Percentiles rank a stretch among this genome's conserved stretches.
These are phyloP conservation scores for Xiphorhynchus elegans DNA, from an alignment of 2,113 vertebrate species.

Conservation along the genomic window DNA sequence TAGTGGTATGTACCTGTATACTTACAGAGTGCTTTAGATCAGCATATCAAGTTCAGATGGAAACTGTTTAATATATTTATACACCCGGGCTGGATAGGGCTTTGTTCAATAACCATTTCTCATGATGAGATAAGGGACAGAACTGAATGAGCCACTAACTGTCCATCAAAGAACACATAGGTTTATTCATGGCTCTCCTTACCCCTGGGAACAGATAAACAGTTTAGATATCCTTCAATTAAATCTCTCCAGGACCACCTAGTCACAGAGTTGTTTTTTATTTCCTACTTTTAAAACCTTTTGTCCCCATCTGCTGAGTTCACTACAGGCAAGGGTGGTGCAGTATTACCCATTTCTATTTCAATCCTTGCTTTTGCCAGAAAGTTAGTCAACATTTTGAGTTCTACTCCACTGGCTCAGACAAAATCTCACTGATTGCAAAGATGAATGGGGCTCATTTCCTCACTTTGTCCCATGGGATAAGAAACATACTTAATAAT, in stretches of 20 bases:
- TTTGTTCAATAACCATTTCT: constrained; percentile 18
- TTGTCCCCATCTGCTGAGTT: not conserved
- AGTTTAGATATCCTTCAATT: constrained; percentile 1
- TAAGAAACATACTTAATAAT: not conserved
- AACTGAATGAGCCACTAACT: constrained; percentile 4
- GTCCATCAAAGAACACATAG: not conserved
- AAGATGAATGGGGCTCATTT: constrained; percentile 41
- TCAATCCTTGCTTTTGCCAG: not conserved
- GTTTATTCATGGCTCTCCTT: not conserved
- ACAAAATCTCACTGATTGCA: not conserved
- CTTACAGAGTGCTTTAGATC: not conserved
- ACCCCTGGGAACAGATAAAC: constrained; percentile 34
- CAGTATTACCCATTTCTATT: not conserved
- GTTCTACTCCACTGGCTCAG: not conserved
- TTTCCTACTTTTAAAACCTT: not conserved
- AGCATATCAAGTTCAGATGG: not conserved
- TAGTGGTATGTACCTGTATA: not conserved
- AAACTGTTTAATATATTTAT: not conserved
- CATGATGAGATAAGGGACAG: not conserved
- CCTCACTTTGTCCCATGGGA: constrained; percentile 26
- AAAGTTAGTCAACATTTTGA: not conserved
- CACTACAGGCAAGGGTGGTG: not conserved
- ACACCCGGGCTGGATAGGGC: not conserved
- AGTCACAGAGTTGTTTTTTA: not conserved
- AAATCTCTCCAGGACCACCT: constrained; percentile 9